Conservation (phyloP, 2,113 vertebrate species). For the Saguinus imperator region DNA sequence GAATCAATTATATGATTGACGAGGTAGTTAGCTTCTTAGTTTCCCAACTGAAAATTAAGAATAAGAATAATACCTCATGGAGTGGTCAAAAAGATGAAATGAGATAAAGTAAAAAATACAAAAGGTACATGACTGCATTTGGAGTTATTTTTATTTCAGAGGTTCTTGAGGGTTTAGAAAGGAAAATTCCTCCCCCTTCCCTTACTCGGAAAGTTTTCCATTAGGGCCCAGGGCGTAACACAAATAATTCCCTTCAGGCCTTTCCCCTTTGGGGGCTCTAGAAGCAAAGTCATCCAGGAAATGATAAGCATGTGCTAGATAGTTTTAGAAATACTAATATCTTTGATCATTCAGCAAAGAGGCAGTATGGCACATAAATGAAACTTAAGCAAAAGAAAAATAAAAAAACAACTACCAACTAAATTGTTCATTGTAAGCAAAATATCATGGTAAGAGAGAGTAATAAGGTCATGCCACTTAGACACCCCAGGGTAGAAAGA, state of each 20-base stretch:
- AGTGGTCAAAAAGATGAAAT: not conserved
- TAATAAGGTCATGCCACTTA: not conserved
- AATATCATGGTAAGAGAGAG: not conserved
- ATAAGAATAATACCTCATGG: not conserved
- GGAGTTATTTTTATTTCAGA: slow-evolving; percentile 6
- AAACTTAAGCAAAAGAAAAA: not conserved
- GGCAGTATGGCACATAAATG: not conserved
- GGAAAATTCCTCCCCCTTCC: not conserved
- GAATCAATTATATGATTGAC: not conserved
- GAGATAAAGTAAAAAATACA: slow-evolving; percentile 10
- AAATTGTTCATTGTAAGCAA: slow-evolving; percentile 52
- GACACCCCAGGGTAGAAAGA: slow-evolving; percentile 4
- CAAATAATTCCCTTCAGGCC: not conserved
- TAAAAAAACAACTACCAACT: not conserved
- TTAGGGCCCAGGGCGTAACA: not conserved
- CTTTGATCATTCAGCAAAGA: not conserved
- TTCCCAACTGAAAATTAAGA: slow-evolving; percentile 8
- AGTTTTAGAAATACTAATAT: slow-evolving; percentile 39
- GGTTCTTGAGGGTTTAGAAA: not conserved
- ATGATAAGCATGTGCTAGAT: not conserved
- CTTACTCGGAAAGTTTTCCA: not conserved
- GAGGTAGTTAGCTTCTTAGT: not conserved
- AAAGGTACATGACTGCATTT: not conserved
- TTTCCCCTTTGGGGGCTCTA: not conserved
- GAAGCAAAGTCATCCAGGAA: slow-evolving; percentile 3